A percentile compares a stretch with the other conserved stretches of the same genome.
phyloP scores from a whole-genome alignment of 2,797 vertebrate species.

The Clamator glandarius region DNA sequence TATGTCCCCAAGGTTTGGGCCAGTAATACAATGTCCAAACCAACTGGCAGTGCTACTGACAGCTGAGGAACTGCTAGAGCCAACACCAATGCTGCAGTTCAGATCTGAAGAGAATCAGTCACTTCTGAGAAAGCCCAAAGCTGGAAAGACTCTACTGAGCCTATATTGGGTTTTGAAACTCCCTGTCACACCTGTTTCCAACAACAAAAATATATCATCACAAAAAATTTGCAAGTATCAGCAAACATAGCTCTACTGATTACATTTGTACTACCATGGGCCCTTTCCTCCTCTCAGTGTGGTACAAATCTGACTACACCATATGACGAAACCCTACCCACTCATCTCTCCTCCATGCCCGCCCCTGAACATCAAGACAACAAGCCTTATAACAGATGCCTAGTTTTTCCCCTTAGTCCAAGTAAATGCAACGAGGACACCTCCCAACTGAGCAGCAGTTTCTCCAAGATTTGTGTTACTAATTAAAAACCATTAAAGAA shows the following conservation, averaged over 20 bases:
- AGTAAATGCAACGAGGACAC: background rate
- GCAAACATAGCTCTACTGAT: background rate
- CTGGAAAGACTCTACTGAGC: background rate
- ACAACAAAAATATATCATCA: background rate
- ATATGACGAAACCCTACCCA: background rate
- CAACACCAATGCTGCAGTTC: background rate
- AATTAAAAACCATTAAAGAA: background rate
- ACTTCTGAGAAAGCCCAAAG: background rate
- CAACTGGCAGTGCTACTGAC: background rate
- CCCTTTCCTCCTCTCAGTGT: background rate
- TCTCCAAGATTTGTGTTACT: background rate
- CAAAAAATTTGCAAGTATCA: background rate
- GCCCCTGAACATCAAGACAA: background rate
- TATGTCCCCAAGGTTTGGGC: background rate
- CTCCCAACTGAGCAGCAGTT: background rate
- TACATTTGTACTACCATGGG: background rate
- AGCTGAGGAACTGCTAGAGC: background rate
- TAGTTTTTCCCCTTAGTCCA: background rate
- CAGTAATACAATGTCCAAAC: background rate
- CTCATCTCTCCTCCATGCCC: background rate
- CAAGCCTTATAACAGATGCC: background rate
- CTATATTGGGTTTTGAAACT: background rate
- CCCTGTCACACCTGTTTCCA: background rate
- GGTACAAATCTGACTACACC: background rate
- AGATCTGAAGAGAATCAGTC: background rate